Evolutionary conservation across 2,888 invertebrate genomes (phyloP), one percentile per base, ranked within the genome.

Genomic region (Dinocampus coccinellae): DNA sequence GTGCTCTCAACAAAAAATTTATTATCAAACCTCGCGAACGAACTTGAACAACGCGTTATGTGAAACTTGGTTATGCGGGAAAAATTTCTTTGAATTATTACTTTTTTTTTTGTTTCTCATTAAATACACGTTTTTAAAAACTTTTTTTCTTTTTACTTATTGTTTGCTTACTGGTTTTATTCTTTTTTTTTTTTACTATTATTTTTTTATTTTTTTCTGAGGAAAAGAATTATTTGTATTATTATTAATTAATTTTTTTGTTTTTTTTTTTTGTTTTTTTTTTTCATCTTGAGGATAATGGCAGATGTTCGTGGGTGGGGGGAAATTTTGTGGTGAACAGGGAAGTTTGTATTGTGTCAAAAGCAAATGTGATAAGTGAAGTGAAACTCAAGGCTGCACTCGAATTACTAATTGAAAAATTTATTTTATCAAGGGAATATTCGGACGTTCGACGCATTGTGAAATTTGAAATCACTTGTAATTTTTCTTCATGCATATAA

Each of bases 291-390:
- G 47, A 39, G 47, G 47, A 47, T n/a, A 47, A 47, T 47, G 47
- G 47, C 47, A 47, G 47, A 47, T 75, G 72, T 64, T 73, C 72
- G 75, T 79, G 77, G 78, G 73, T n/a, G 75, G 79, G 77, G 81
- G 80, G 73, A 78, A 79, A 79, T 80, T 69, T 76, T 72, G 77
- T 77, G 74, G 72, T 75, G 70, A 75, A 70, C 74, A 69, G 76
- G 78, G 79, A 75, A 77, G 76, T 76, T 85, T 85, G 87, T 87
- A 87, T 87, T 87, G 86, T 87, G 85, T 85, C 77, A 81, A 87
- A 87, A 87, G 82, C 83, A 87, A 73, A 87, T 82, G 81, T 81
- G 80, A 82, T 87, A 87, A 87, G 86, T 86, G 86, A 87, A 87
- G 73, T 80, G 79, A 47, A 87, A 87, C 87, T 81, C 81, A 87